phyloP scores from a whole-genome alignment of 2,888 invertebrate species.

The Bruchidius siliquastri region DNA sequence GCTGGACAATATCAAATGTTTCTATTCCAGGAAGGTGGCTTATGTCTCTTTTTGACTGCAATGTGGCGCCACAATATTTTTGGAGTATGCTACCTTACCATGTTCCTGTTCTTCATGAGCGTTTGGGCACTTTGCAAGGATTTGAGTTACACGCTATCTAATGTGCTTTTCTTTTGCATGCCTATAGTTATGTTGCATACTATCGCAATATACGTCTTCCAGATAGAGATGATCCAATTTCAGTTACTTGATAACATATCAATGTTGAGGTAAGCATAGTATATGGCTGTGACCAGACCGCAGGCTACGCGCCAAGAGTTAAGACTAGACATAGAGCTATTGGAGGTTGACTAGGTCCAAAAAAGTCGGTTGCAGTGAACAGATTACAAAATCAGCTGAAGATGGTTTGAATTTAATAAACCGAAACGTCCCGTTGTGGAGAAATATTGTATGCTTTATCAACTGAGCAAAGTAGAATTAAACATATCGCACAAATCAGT shows the following conservation, averaged over 20 bases:
- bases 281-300: no score
- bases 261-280: not conserved
- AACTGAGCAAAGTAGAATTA: no score
- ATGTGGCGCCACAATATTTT: not conserved
- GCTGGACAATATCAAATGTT: no score
- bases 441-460: no score
- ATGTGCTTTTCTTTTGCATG: not conserved
- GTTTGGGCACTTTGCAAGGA: not conserved
- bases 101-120: not conserved
- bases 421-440: no score
- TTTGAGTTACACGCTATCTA: not conserved
- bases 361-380: no score
- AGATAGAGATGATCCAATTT: not conserved
- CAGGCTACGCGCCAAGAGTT: no score
- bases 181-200: not conserved
- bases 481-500: not conserved
- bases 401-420: no score
- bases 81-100: not conserved
- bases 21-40: not conserved
- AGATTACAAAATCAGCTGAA: no score
- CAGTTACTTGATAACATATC: not conserved
- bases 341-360: no score
- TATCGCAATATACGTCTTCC: not conserved
- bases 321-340: no score
- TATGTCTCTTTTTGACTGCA: not conserved